Percentiles rank a stretch among this genome's conserved stretches.
Conservation (phyloP, 2,797 vertebrate genomes). For the Onychomys leucogaster region DNA sequence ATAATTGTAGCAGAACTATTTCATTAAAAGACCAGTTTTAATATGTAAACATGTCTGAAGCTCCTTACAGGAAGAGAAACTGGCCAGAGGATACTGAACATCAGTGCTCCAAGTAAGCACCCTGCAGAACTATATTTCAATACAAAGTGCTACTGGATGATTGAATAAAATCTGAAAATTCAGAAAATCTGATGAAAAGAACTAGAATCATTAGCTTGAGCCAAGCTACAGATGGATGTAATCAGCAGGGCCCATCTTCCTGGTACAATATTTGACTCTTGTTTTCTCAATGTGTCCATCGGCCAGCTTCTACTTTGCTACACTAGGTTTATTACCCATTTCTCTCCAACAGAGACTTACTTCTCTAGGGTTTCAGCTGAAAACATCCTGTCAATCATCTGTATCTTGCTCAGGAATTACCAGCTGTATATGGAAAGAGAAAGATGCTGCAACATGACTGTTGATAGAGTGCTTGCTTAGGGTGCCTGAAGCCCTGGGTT, state of each 20-base stretch:
- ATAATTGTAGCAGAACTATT: not conserved
- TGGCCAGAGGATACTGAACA: not conserved
- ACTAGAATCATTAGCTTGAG: constrained; percentile 1
- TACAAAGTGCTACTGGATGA: not conserved
- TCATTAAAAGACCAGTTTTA: not conserved
- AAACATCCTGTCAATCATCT: not conserved
- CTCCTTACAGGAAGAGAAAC: not conserved
- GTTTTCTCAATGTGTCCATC: fast-evolving
- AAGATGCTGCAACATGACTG: fast-evolving
- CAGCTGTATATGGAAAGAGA: no score
- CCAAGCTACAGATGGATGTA: not conserved
- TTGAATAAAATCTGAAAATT: constrained; percentile 5
- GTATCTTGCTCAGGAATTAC: not conserved
- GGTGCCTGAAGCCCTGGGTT: not conserved
- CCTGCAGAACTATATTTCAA: constrained; percentile 48
- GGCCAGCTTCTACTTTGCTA: not conserved
- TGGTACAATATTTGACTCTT: not conserved
- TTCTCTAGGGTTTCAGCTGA: not conserved
- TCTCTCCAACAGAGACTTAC: not conserved
- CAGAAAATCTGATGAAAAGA: not conserved
- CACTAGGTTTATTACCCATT: not conserved
- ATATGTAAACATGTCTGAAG: not conserved
- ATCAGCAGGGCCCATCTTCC: not conserved
- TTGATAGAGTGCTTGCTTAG: no score
- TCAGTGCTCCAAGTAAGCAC: not conserved